Percentiles rank a stretch among this genome's conserved stretches.
These are phyloP conservation scores for Xiphydria camelus DNA, from an alignment of 2,888 invertebrate species.

Conservation along the genomic window DNA sequence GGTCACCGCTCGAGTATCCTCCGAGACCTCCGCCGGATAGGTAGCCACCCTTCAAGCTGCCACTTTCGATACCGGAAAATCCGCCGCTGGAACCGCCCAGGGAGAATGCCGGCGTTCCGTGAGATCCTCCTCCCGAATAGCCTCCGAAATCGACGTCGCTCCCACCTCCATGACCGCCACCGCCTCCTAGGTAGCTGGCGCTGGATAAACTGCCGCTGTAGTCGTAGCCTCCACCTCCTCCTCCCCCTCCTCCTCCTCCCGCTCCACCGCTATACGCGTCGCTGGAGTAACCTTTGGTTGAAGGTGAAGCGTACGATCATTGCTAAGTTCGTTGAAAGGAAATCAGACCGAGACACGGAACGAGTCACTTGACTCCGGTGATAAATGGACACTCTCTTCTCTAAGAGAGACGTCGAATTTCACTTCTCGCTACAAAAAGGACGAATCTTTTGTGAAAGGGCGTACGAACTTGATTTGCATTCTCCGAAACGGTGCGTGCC, in stretches of 20 bases:
- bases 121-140: conserved; percentile 8
- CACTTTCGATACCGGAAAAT: conserved; percentile 20
- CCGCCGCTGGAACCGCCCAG: conserved; percentile 4
- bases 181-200: conserved; percentile 11
- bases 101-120: conserved; percentile 3
- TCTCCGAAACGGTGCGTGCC: no score
- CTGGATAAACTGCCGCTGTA: conserved; percentile 15
- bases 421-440: no score
- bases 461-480: no score
- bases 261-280: no score
- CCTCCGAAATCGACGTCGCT: conserved; percentile 12
- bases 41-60: conserved; percentile 20
- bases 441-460: no score
- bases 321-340: no score
- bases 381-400: no score
- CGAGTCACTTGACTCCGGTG: no score
- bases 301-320: no score
- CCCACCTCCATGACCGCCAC: conserved; percentile 6
- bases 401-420: no score
- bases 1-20: conserved; percentile 18
- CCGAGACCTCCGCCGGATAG: conserved; percentile 23
- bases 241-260: conserved; percentile 22
- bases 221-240: conserved; percentile 30
- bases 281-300: conserved; percentile 31
- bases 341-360: no score